Base-by-base conservation (phyloP, 2,113 vertebrate species). In the Mirounga angustirostris region DNA sequence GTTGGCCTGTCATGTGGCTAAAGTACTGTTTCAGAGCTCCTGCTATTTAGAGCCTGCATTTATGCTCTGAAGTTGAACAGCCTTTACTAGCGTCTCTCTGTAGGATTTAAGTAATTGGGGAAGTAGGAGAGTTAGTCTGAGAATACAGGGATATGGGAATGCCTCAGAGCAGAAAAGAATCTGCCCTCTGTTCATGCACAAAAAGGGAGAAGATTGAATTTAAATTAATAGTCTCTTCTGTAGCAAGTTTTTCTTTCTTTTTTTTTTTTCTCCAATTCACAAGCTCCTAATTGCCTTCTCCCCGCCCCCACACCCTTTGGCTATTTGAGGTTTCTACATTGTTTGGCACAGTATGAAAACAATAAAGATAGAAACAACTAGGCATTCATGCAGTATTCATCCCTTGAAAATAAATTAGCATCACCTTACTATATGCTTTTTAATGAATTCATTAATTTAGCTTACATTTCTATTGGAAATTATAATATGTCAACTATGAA, bases 391-490 rank as follows among this genome's bases (percentile, higher is more conserved):
- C n/a, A 63, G 43, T 52, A 91, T 65, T 96, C 15, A 92, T 81
- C 24, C 61, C 59, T 95, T 89, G 50, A 93, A 95, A 97, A 97
- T 97, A 95, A 97, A 97, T 94, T 79, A 97, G 50, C 21, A 58
- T 84, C 50, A 56, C 33, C 85, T 94, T 95, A 54, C 7, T 50
- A 26, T 85, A 16, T 28, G 9, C 28, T 9, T 84, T 59, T 36
- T 96, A 97, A 96, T 94, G 84, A 97, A 96, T 95, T 97, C 83
- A 97, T 92, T 92, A 96, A 86, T 95, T 97, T 94, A 96, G 30
- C 21, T 91, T 65, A 83, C 33, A 93, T 96, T 98, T 96, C 63
- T 95, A 46, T 83, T 95, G 61, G 78, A 96, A 98, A 97, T 96
- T 95, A 58, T 24, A 94, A 36, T 26, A 82, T 78, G 61, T 59